Evolutionary conservation across 2,797 vertebrate species (phyloP).

Genomic region (Pangasius larnaudii): DNA sequence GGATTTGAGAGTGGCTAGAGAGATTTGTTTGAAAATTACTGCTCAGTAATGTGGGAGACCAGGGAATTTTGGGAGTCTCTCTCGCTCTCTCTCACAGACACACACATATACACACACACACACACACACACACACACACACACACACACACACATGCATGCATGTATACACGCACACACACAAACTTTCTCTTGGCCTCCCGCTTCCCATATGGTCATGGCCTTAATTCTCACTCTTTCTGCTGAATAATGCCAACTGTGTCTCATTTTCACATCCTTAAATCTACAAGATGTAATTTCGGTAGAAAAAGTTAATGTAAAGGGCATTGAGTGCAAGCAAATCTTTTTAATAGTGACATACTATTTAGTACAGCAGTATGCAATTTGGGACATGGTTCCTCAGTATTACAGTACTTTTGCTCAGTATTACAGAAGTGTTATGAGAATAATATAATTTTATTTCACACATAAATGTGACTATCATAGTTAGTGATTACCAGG

Average conservation of each 20-base stretch:
- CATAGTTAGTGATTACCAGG: not conserved
- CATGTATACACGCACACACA: not conserved
- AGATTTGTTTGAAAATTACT: too few species aligned
- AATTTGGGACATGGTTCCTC: not conserved
- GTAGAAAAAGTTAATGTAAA: not conserved
- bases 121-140: not conserved
- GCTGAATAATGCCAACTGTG: not conserved
- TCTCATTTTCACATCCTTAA: not conserved
- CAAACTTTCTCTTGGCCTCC: not conserved
- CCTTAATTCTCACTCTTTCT: not conserved
- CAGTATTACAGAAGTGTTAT: not conserved
- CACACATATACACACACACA: not conserved
- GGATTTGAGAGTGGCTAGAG: too few species aligned
- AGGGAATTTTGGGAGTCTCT: too few species aligned
- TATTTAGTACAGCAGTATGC: not conserved
- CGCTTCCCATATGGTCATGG: not conserved
- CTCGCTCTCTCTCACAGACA: too few species aligned
- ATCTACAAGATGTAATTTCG: not conserved
- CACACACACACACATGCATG: not conserved
- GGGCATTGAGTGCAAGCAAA: not conserved
- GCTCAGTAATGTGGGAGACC: too few species aligned
- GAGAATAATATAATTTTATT: not conserved
- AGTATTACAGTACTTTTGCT: not conserved
- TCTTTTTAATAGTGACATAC: not conserved
- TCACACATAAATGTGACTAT: not conserved